These are phyloP conservation scores for Cylindroiulus punctatus DNA, from an alignment of 2,888 invertebrate genomes.

Conservation along the genomic window DNA sequence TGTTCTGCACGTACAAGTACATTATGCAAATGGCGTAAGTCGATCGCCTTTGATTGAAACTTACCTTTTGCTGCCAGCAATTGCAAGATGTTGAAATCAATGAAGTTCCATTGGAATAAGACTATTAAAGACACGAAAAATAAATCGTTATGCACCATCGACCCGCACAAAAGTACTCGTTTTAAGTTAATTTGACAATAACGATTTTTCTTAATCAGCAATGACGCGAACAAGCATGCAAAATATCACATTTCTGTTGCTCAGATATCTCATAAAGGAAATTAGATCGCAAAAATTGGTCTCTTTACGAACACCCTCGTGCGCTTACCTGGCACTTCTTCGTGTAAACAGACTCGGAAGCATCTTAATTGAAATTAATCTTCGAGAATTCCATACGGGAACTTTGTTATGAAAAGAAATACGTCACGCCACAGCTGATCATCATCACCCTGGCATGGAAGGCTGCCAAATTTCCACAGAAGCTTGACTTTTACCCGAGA, in stretches of 20 bases:
- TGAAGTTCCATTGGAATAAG: too few species aligned
- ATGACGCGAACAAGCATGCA: not conserved
- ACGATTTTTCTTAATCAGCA: not conserved
- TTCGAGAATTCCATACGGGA: not conserved
- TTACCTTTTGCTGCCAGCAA: too few species aligned
- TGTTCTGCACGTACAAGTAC: too few species aligned
- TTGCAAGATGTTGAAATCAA: too few species aligned
- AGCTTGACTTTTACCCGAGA: not conserved
- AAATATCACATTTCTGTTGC: not conserved
- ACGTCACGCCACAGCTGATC: not conserved
- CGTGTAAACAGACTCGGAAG: not conserved
- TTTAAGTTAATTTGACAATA: not conserved
- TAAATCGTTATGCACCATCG: too few species aligned
- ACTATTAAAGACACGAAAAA: too few species aligned
- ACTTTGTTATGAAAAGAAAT: conserved; percentile 1
- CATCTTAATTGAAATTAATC: conserved; percentile 4
- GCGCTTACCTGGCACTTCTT: not conserved
- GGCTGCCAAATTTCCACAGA: not conserved
- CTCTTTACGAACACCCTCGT: not conserved
- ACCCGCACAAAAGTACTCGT: too few species aligned
- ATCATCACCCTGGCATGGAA: not conserved
- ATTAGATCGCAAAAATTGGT: not conserved
- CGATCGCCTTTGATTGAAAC: too few species aligned
- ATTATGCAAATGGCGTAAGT: too few species aligned
- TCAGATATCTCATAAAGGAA: not conserved